Base-by-base conservation (phyloP, 2,888 invertebrate genomes). In the Caenorhabditis sp. region DNA sequence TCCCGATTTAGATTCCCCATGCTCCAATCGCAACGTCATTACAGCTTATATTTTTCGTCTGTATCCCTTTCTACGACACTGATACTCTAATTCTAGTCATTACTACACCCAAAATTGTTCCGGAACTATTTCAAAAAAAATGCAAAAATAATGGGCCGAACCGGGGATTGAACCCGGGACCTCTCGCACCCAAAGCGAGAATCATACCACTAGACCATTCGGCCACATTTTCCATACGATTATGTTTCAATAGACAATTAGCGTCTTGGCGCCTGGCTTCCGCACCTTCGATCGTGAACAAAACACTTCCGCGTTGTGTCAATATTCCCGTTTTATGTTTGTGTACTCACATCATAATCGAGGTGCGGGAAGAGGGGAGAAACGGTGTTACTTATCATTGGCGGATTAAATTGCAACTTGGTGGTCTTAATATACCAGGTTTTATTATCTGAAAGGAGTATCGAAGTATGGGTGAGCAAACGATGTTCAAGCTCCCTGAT, bases 181-280 rank as follows among this genome's bases (percentile, higher is more conserved):
- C 91, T 91, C 91, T 92, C 91, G 91, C 91, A 91, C 91, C 91
- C 91, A 88, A 91, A 91, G 91, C 91, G 91, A 92, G 91, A 92
- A 91, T 91, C 91, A 91, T 91, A 91, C 91, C 91, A 89, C 91
- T 92, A 59, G 59, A 59, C 59, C 59, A 59, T 59, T 59, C 59
- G 59, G 59, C 59, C 59, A 59, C 59, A 47, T 7, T 28, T 59
- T 31, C 58, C 10, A 35, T 59, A 2, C 31, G 59, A 31, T 26
- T 16, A 19, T 31, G 59, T 47, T 47, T 47, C 47, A 16, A 47
- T 47, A 47, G n/a, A 47, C 47, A 47, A 59, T 58, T n/a, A n/a
- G 28, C 22, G 24, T 31, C 24, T 24, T n/a, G 8, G 8, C 31
- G 58, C n/a, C 28, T 26, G n/a, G 56, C 5, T 47, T 47, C 47